These are phyloP conservation scores for Marmota monax DNA, from an alignment of 2,113 vertebrate genomes.

Conservation along the genomic window DNA sequence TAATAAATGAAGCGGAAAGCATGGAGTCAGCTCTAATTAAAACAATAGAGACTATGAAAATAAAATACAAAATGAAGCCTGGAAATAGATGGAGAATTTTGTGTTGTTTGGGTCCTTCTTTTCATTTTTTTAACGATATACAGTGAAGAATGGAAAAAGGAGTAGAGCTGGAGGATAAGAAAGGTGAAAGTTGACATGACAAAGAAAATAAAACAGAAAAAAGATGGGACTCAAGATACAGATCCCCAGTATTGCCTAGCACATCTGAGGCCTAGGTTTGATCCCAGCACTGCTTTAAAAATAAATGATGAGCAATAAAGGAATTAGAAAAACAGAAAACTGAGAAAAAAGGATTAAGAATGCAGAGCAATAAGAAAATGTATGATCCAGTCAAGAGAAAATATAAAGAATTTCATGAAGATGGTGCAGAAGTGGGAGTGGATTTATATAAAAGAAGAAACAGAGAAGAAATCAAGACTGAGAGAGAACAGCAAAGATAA, in stretches of 20 bases:
- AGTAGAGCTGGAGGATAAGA: background rate
- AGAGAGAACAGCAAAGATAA: slow-evolving; percentile 14
- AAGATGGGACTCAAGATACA: background rate
- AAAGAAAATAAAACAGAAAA: background rate
- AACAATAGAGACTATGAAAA: slow-evolving; percentile 23
- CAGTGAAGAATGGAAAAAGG: slow-evolving; percentile 18
- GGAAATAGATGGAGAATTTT: background rate
- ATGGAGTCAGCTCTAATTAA: background rate
- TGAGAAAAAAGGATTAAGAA: slow-evolving; percentile 25
- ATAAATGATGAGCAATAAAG: background rate
- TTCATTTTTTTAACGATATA: background rate
- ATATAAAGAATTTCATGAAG: background rate
- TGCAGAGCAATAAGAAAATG: background rate
- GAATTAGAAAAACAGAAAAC: slow-evolving; percentile 23
- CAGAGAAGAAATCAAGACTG: slow-evolving; percentile 31
- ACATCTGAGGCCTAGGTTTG: background rate
- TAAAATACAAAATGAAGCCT: slow-evolving; percentile 29
- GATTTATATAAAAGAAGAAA: background rate
- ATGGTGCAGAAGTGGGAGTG: background rate
- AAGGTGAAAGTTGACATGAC: background rate
- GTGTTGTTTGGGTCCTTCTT: background rate
- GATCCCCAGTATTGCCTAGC: background rate
- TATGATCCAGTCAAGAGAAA: background rate
- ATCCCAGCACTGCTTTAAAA: background rate
- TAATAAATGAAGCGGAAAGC: slow-evolving; percentile 6